These are phyloP conservation scores for Alouatta palliata DNA, from an alignment of 2,113 vertebrate genomes.

Conservation along the genomic window DNA sequence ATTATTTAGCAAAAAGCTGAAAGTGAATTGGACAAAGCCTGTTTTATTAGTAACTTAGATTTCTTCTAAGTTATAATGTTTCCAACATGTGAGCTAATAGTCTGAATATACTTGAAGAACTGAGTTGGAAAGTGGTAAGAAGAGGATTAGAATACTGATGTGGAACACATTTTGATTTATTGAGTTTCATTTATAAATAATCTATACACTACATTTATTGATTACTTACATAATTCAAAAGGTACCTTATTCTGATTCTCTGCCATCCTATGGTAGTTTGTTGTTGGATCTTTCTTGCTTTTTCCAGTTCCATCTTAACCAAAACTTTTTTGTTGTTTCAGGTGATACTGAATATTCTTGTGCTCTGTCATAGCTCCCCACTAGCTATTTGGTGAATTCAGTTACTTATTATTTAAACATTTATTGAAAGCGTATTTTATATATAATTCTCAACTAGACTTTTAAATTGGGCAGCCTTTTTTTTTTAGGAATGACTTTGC, in stretches of 20 bases:
- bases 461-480: not conserved
- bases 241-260: not conserved
- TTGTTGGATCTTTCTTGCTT: not conserved
- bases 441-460: not conserved
- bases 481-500: slow-evolving; percentile 5
- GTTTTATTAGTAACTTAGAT: not conserved
- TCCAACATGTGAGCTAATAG: not conserved
- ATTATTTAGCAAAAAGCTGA: not conserved
- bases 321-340: slow-evolving; percentile 25
- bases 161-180: slow-evolving; percentile 5
- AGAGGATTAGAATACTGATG: not conserved
- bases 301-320: not conserved
- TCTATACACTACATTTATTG: not conserved
- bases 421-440: not conserved
- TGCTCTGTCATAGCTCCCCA: not conserved
- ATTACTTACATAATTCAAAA: not conserved
- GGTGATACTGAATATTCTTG: not conserved
- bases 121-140: not conserved
- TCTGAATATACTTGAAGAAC: not conserved
- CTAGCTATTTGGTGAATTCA: not conserved
- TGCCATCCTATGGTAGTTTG: not conserved
- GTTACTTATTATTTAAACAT: not conserved
- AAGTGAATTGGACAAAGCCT: not conserved
- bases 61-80: not conserved
- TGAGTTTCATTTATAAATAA: slow-evolving; percentile 18